Evolutionary conservation across 2,113 vertebrate genomes (phyloP).

Genomic region (Probosciger aterrimus): DNA sequence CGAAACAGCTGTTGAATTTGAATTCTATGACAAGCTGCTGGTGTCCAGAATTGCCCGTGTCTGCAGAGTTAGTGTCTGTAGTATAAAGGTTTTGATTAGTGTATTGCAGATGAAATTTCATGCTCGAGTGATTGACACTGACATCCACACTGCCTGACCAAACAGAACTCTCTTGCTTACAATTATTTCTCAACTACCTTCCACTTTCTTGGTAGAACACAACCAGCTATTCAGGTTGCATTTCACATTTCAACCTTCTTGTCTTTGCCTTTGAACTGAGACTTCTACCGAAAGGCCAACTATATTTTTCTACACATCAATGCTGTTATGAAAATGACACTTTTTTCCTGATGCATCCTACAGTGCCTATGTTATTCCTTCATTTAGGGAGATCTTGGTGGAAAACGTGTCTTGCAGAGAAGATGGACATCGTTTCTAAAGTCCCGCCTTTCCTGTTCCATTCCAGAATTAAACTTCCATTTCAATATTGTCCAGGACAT

Average conservation of each 20-base stretch:
- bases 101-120: background rate
- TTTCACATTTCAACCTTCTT: background rate
- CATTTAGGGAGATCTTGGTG: constrained; percentile 77
- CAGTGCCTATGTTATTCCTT: background rate
- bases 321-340: background rate
- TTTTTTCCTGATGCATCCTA: background rate
- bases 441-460: constrained; percentile 74
- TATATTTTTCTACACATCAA: background rate
- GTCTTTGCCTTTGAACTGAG: background rate
- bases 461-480: constrained; percentile 72
- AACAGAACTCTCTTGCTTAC: background rate
- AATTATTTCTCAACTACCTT: background rate
- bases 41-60: constrained; percentile 81
- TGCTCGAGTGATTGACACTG: background rate
- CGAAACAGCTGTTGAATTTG: constrained; percentile 81
- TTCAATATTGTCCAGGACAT: constrained; percentile 76
- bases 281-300: background rate
- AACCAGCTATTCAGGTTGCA: background rate
- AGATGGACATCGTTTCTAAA: constrained; percentile 81
- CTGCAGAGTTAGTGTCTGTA: constrained; percentile 74
- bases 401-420: constrained; percentile 75
- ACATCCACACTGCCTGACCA: background rate
- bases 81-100: background rate
- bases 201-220: background rate
- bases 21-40: constrained; percentile 77